These are phyloP conservation scores for Botia almorhae DNA, from an alignment of 2,797 vertebrate genomes.

Conservation along the genomic window DNA sequence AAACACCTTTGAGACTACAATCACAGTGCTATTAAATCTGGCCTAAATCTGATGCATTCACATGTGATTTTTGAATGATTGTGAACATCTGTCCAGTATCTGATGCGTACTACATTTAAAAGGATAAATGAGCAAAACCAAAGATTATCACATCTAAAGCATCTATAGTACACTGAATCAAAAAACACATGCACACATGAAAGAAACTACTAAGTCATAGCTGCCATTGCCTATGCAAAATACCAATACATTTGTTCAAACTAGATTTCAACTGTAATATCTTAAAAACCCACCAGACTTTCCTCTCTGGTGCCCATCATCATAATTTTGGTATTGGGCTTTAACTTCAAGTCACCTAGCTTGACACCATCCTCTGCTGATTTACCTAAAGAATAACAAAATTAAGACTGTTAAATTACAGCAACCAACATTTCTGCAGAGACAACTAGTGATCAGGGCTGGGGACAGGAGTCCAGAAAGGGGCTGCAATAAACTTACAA, in stretches of 20 bases:
- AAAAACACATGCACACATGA: neutral
- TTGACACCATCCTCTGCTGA: constrained; percentile 96
- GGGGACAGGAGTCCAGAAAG: too few relatives aligned
- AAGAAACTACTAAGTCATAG: neutral
- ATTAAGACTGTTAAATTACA: constrained; percentile 41
- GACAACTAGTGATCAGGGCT: too few relatives aligned
- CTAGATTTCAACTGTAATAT: neutral
- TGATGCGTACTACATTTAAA: too few relatives aligned
- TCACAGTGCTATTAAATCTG: too few relatives aligned
- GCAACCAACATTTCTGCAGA: neutral
- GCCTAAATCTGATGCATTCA: too few relatives aligned
- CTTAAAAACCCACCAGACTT: constrained; percentile 85
- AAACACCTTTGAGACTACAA: too few relatives aligned
- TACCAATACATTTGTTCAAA: neutral
- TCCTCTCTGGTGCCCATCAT: constrained; percentile 99
- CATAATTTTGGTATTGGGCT: constrained; percentile 99
- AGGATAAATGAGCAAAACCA: too few relatives aligned
- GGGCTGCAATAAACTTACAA: too few relatives aligned
- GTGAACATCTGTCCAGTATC: too few relatives aligned
- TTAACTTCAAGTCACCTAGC: constrained; percentile 93
- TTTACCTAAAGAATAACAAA: constrained; percentile 83
- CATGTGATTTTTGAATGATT: too few relatives aligned
- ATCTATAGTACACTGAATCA: too few relatives aligned
- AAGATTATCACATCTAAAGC: too few relatives aligned
- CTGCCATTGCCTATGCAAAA: neutral